Percentiles rank a stretch among this genome's conserved stretches.
Evolutionary conservation across 2,888 invertebrate species (phyloP).

Genomic region (Cephus runcator): DNA sequence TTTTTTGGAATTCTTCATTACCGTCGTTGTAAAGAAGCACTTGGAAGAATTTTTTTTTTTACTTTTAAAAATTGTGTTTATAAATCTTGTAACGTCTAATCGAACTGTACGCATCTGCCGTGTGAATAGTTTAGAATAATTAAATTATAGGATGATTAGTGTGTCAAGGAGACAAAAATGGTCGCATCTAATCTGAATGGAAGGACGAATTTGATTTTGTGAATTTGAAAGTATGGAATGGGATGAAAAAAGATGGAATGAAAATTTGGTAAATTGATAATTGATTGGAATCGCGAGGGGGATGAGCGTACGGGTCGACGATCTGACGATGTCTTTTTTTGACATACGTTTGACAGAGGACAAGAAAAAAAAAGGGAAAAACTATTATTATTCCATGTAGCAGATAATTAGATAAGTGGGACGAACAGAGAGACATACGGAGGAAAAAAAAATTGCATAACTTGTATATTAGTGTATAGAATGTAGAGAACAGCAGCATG

Average conservation of each 20-base stretch:
- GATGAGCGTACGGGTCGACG: not conserved
- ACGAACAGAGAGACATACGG: constrained; percentile 53
- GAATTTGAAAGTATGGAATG: too few relatives aligned
- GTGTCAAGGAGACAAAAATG: too few relatives aligned
- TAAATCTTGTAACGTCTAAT: too few relatives aligned
- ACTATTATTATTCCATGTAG: constrained; percentile 55
- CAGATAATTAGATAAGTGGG: constrained; percentile 62
- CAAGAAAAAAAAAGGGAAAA: constrained; percentile 35
- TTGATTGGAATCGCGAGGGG: not conserved
- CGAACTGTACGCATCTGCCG: too few relatives aligned
- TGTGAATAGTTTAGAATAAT: too few relatives aligned
- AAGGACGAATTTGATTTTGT: too few relatives aligned
- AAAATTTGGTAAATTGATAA: not conserved
- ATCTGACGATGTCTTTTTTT: not conserved
- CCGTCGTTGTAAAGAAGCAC: too few relatives aligned
- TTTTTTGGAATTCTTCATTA: too few relatives aligned
- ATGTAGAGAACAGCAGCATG: constrained; percentile 48
- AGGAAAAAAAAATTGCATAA: constrained; percentile 59
- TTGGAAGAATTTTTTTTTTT: too few relatives aligned
- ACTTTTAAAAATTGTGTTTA: too few relatives aligned
- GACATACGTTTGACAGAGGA: constrained; percentile 25
- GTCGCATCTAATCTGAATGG: too few relatives aligned
- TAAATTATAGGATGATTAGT: too few relatives aligned
- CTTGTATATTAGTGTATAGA: constrained; percentile 67
- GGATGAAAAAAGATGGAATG: constrained; percentile 14